A percentile compares a stretch with the other conserved stretches of the same genome.
Evolutionary conservation across 2,797 vertebrate genomes (phyloP).

Genomic region (Zenarchopterus dispar): DNA sequence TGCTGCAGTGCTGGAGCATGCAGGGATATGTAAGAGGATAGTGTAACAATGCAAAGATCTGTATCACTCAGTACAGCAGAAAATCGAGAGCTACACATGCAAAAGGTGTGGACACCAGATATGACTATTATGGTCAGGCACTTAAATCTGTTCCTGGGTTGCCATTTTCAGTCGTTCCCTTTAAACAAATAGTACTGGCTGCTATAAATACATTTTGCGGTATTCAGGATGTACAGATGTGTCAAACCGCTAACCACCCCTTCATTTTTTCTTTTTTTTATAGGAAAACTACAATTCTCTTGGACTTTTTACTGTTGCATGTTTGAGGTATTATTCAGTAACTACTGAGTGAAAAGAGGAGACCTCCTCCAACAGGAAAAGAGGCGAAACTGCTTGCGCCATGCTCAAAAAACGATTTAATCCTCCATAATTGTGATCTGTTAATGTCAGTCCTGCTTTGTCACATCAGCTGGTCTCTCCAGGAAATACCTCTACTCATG

Average conservation of each 20-base stretch:
- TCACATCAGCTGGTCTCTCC: constrained; percentile 26
- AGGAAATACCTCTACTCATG: constrained; percentile 35
- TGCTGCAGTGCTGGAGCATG: constrained; percentile 55
- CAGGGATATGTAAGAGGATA: constrained; percentile 67
- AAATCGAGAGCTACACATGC: constrained; percentile 62
- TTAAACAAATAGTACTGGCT: constrained; percentile 42
- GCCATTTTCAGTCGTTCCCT: constrained; percentile 60
- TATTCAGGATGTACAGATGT: constrained; percentile 17
- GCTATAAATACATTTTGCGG: constrained; percentile 54
- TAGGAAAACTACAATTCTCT: neutral
- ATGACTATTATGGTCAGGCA: constrained; percentile 64
- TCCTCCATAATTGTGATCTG: constrained; percentile 9
- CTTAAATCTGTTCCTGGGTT: constrained; percentile 62
- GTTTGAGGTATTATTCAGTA: constrained; percentile 1
- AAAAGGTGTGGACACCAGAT: constrained; percentile 66
- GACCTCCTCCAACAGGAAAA: neutral
- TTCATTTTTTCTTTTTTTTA: no score
- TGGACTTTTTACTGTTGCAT: constrained; percentile 11
- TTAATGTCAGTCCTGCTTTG: constrained; percentile 13
- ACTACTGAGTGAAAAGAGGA: neutral
- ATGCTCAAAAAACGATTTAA: constrained; percentile 33
- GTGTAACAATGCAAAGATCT: constrained; percentile 65
- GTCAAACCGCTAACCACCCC: no score
- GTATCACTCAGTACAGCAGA: constrained; percentile 45
- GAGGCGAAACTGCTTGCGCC: constrained; percentile 12